Percentiles rank a stretch among this genome's conserved stretches.
Conservation (phyloP, 1,140 invertebrate species). For the Sitodiplosis mosellana region DNA sequence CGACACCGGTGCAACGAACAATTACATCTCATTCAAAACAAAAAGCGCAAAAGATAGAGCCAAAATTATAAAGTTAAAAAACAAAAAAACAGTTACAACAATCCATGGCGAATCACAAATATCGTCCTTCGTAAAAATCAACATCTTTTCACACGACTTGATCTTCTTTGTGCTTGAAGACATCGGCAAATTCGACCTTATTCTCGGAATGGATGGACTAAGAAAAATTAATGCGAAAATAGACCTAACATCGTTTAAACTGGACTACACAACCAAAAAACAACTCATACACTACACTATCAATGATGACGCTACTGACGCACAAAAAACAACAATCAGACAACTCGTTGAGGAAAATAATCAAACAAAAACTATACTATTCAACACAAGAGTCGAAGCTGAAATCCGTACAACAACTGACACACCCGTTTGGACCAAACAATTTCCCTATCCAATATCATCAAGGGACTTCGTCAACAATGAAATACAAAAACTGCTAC, state of each 20-base stretch:
- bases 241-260: background rate
- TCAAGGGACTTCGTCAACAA: constrained; percentile 6
- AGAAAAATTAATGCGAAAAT: constrained; percentile 3
- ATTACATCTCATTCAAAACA: background rate
- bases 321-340: constrained; percentile 3
- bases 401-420: constrained; percentile 2
- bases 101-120: too few species aligned
- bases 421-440: constrained; percentile 7
- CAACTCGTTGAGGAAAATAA: too few species aligned
- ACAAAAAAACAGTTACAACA: too few species aligned
- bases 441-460: constrained; percentile 7
- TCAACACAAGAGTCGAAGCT: constrained; percentile 3
- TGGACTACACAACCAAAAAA: constrained; percentile 3
- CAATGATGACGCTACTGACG: background rate
- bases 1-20: constrained; percentile 1
- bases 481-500: constrained; percentile 5
- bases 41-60: too few species aligned
- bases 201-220: constrained; percentile 3
- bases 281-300: background rate
- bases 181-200: constrained; percentile 1
- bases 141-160: too few species aligned
- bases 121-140: too few species aligned
- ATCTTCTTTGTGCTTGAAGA: too few species aligned
- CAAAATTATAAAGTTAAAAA: too few species aligned
- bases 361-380: too few species aligned